Base-by-base conservation (phyloP, 2,888 invertebrate genomes). In the Hymenopus coronatus region DNA sequence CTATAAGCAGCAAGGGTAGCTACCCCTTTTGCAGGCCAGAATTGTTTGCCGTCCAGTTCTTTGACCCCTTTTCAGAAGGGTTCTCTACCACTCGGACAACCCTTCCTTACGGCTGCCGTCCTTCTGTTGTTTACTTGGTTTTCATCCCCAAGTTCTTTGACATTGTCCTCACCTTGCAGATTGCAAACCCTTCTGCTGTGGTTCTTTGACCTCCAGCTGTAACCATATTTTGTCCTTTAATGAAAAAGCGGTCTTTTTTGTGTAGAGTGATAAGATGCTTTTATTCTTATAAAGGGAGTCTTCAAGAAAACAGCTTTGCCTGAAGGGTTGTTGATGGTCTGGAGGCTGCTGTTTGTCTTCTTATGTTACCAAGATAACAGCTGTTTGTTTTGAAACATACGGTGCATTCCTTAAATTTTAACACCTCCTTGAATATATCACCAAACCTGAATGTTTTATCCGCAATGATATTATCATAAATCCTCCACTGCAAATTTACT, bases 21-120 rank as follows among this genome's bases (percentile, higher is more conserved):
- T 25, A 86, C 28, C 86, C 86, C 86, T 86, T 86, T 70, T 70
- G 28, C 28, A 70, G 6, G n/a, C 28, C 28, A 0, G n/a, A 28
- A 20, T 86, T 86, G 86, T 86, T 86, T 86, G 81, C 70, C 40
- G 86, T 86, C 28, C 86, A 86, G 86, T 86, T 86, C 86, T 86
- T 86, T 86, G 86, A 86, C 86, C 86, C 70, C 54, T 70, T 86
- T 86, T 28, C n/a, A 85, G 28, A 85, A 46, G 85, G 30, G 54
- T 70, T 20, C 54, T 70, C 54, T 20, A 70, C 3, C 4, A 40
- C 40, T 9, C 54, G 40, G 33, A 30, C 84, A 85, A 85, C 85
- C 86, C 86, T 86, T 86, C 30, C 81, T 81, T 86, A 6, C 30
- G 86, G 7, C 28, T 27, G 70, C 28, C 30, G 81, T 30, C 86